Evolutionary conservation across 2,888 invertebrate genomes (phyloP), one percentile per base, ranked within the genome.

Genomic region (Adelognathus sp.): DNA sequence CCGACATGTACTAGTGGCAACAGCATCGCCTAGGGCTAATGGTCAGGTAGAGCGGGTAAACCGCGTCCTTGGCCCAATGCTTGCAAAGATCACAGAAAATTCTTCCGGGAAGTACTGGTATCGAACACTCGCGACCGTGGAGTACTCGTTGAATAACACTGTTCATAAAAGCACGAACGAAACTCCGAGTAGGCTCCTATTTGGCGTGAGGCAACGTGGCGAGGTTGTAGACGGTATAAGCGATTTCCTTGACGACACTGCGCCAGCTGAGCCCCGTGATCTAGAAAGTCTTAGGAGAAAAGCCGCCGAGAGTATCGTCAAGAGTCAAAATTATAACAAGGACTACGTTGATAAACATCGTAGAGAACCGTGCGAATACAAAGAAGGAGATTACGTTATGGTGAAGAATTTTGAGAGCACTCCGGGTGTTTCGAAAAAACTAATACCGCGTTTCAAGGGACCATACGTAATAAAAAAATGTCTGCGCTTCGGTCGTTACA

Each of bases 21-120:
- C 85, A 0, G 84, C 79, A 1, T 83, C 83, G 0, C 87, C 87
- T 1, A 79, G 85, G 39, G 84, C 87, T 0, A 89, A 88, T 72
- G 87, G 89, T 0, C 88, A 90, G 58, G 78, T 83, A 0, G 85
- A 87, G 14, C 46, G 85, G 1, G 27, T 83, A 4, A 86, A 88
- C 39, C 66, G 82, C 6, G 54, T 66, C 0, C 24, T 86, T 16
- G 29, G 41, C 0, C 77, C 81, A 0, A 81, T 82, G 81, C 21
- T 84, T 6, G 75, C 64, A 3, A 66, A 66, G 36, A 14, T 52
- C 2, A 64, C 50, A 14, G 50, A 46, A n/a, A 64, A 33, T 33
- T 46, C 33, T 1, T 1, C n/a, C 1, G 33, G 50, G 33, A 46
- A 36, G 31, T 64, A 64, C 11, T 50, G 50, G 64, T 50, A 64